A percentile compares a stretch with the other conserved stretches of the same genome.
Evolutionary conservation across 2,888 invertebrate genomes (phyloP).

Genomic region (Ophraella communa): DNA sequence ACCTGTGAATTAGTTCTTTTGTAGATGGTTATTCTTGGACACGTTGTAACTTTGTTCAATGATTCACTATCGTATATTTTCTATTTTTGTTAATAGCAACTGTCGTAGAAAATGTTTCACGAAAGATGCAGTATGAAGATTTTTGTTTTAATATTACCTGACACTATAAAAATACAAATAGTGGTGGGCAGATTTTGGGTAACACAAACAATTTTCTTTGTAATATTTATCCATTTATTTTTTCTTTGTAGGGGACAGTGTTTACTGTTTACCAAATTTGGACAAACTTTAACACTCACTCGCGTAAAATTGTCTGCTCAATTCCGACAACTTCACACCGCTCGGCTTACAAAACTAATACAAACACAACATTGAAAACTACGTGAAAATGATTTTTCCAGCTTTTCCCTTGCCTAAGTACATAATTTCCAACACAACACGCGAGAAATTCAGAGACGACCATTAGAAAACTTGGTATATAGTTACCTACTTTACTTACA

Average conservation of each 20-base stretch:
- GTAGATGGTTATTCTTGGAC: too few species aligned
- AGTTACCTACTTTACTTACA: slow-evolving; percentile 20
- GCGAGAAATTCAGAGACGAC: slow-evolving; percentile 14
- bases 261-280: too few species aligned
- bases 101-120: background rate
- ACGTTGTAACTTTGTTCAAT: background rate
- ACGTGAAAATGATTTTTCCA: slow-evolving; percentile 9
- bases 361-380: too few species aligned
- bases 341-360: too few species aligned
- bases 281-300: too few species aligned
- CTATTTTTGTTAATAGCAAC: too few species aligned
- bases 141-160: background rate
- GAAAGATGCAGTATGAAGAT: background rate
- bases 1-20: too few species aligned
- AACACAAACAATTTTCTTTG: background rate
- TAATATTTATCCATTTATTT: too few species aligned
- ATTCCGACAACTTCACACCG: background rate
- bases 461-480: slow-evolving; percentile 3
- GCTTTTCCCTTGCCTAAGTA: background rate
- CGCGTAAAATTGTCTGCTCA: too few species aligned
- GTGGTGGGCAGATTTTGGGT: slow-evolving; percentile 3
- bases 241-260: too few species aligned
- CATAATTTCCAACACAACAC: slow-evolving; percentile 3
- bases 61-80: too few species aligned
- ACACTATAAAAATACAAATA: background rate